Conservation (phyloP, 2,113 vertebrate genomes). For the Peucedramus taeniatus region DNA sequence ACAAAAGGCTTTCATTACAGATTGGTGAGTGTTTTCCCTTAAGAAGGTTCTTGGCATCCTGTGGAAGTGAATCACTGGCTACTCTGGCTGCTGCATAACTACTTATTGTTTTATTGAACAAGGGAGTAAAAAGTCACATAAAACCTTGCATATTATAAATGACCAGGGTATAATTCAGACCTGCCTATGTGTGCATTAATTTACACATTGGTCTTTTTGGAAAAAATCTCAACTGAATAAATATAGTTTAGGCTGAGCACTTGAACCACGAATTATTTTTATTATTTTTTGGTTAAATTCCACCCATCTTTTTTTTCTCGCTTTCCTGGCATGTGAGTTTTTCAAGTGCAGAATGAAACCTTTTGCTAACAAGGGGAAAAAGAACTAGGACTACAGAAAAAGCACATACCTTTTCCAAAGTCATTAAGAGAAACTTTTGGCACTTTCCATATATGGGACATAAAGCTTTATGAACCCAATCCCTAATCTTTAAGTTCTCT, state of each 20-base stretch:
- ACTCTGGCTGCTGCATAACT: slow-evolving; percentile 71
- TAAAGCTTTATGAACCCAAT: slow-evolving; percentile 39
- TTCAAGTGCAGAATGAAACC: slow-evolving; percentile 63
- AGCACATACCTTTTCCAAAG: slow-evolving; percentile 17
- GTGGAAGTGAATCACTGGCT: slow-evolving; percentile 62
- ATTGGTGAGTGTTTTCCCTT: slow-evolving; percentile 68
- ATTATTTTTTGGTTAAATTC: slow-evolving; percentile 64
- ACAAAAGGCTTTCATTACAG: slow-evolving; percentile 58
- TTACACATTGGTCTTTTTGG: slow-evolving; percentile 61
- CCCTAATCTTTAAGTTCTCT: slow-evolving; percentile 5
- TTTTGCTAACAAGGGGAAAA: slow-evolving; percentile 58
- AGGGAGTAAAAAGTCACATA: slow-evolving; percentile 73
- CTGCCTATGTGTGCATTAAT: slow-evolving; percentile 66
- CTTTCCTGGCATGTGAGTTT: slow-evolving; percentile 50
- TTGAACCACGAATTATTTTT: slow-evolving; percentile 60
- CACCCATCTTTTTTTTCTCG: not conserved
- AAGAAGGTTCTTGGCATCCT: slow-evolving; percentile 64
- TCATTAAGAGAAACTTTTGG: slow-evolving; percentile 41
- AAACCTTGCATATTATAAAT: slow-evolving; percentile 69
- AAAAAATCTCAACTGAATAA: slow-evolving; percentile 57
- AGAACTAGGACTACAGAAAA: slow-evolving; percentile 34
- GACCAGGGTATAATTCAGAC: slow-evolving; percentile 63
- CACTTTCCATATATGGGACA: not conserved
- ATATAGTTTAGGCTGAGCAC: slow-evolving; percentile 55
- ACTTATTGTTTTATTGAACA: slow-evolving; percentile 75